phyloP scores from a whole-genome alignment of 2,113 vertebrate genomes.

The Quiscalus mexicanus region DNA sequence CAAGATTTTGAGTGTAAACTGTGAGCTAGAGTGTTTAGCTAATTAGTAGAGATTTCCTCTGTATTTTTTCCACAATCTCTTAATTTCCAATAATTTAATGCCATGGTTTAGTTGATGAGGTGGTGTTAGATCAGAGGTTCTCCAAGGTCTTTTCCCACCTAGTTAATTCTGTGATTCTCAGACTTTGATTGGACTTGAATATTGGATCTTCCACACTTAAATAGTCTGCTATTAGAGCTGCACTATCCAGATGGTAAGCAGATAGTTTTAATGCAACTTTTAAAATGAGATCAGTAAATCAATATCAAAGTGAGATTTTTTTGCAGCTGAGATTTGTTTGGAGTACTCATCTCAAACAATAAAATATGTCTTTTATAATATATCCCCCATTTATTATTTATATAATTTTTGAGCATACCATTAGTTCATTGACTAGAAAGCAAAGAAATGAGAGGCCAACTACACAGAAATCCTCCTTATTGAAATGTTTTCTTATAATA shows the following conservation, averaged over 20 bases:
- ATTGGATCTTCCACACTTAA: neutral
- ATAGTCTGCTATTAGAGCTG: neutral
- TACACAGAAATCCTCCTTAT: neutral
- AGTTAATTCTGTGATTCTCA: neutral
- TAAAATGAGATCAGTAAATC: slow-evolving; percentile 19
- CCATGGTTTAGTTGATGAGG: neutral
- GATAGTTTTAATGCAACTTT: neutral
- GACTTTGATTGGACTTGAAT: slow-evolving; percentile 8
- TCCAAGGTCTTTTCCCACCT: neutral
- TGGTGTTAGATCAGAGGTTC: neutral
- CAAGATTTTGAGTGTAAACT: neutral
- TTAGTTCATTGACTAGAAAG: slow-evolving; percentile 6
- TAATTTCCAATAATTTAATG: neutral
- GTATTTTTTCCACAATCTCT: neutral
- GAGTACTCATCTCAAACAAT: neutral
- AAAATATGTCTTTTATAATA: neutral
- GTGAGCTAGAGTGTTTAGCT: neutral
- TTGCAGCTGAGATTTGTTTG: slow-evolving; percentile 18
- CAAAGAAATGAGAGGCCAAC: neutral
- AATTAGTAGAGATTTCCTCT: neutral
- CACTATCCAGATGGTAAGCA: neutral
- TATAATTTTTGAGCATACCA: neutral
- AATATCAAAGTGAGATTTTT: slow-evolving; percentile 31
- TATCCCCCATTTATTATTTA: neutral
- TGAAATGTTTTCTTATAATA: neutral